phyloP scores from a whole-genome alignment of 2,113 vertebrate genomes.

The Sinocyclocheilus maitianheensis region DNA sequence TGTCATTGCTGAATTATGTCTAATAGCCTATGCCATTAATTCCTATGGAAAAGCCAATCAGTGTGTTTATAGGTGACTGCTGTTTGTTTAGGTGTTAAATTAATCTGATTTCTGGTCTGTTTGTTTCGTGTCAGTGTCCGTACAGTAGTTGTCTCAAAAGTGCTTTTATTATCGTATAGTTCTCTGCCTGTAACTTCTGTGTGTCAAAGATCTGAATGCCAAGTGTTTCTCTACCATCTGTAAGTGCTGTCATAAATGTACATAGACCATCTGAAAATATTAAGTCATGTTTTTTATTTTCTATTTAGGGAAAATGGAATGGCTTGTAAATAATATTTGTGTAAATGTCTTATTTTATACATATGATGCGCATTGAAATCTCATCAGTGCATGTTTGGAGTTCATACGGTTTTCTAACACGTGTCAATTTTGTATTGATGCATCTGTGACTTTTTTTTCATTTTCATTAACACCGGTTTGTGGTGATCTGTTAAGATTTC shows the following conservation, averaged over 20 bases:
- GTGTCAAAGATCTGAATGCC: conserved; percentile 17
- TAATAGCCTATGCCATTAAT: conserved; percentile 28
- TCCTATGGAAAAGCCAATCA: conserved; percentile 27
- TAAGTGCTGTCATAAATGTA: neutral
- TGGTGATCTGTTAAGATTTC: too few species aligned
- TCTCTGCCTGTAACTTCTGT: neutral
- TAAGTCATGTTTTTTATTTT: conserved; percentile 44
- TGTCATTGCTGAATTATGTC: conserved; percentile 31
- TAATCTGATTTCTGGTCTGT: neutral
- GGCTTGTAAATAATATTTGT: conserved; percentile 49
- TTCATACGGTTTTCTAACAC: too few species aligned
- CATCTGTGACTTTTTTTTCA: neutral
- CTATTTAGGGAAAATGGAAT: conserved; percentile 62
- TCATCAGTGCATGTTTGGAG: neutral
- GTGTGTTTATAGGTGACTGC: conserved; percentile 10
- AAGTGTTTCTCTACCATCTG: neutral
- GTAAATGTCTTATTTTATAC: conserved; percentile 63
- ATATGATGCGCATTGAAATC: conserved; percentile 29
- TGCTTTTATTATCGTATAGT: conserved; percentile 18
- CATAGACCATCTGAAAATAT: neutral
- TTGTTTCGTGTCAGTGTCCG: neutral
- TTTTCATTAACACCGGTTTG: neutral
- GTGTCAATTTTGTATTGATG: neutral
- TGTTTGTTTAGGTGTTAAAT: neutral
- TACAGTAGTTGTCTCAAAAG: neutral